Evolutionary conservation across 2,797 vertebrate genomes (phyloP), one percentile per base, ranked within the genome.

Genomic region (Enteromius afrohamiltoni): DNA sequence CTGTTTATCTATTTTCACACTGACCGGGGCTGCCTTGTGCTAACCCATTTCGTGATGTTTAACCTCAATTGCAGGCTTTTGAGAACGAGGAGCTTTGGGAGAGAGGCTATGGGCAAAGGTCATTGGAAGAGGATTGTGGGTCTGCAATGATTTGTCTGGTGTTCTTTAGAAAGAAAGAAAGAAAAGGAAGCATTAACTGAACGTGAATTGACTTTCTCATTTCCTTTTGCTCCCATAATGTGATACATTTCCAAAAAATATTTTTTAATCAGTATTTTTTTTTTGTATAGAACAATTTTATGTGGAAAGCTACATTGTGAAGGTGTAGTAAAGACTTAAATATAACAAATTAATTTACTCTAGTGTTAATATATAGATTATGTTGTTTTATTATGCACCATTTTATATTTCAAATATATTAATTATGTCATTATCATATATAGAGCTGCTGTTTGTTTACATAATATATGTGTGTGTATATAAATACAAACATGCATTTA

Each of bases 1-100:
- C 60, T 55, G 80, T 83, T 83, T 76, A 82, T 75, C 70, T 75
- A n/a, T 76, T 68, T 65, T 64, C 47, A 51, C 17, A 11, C 62
- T 67, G 62, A 74, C 62, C 62, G 37, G 29, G 21, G 6, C 42
- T 49, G 47, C 17, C 2, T 55, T 76, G 17, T 67, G 60, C 45
- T 40, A 53, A 65, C n/a, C 58, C 70, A 14, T 82, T 67, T 67
- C 17, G 37, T 42, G n/a, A 53, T 45, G 71, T 67, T 82, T 55
- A 82, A 82, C 70, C 58, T 75, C 58, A 53, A 21, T 31, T 40
- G 70, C 45, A 51, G n/a, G 60, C 13, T 62, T 29, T 64, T 79
- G 29, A 76, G n/a, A 74, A 49, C 19, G 5, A 67, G 80, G 49
- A 49, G 64, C 29, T 51, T 29, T 9, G 17, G 73, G 34, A 42